phyloP scores from a whole-genome alignment of 2,797 vertebrate genomes.

The Pipistrellus pygmaeus region DNA sequence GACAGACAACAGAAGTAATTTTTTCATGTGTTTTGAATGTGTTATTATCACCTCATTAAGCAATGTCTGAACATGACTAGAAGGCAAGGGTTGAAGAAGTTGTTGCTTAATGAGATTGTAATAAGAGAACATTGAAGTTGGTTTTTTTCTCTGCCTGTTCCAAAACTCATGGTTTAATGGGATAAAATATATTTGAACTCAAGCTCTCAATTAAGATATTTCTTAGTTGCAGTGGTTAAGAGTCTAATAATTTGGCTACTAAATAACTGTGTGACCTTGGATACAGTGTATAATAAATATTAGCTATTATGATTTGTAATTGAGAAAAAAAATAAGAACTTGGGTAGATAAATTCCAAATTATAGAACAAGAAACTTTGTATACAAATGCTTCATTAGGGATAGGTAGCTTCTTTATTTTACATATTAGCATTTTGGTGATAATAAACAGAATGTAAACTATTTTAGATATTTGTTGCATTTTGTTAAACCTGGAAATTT shows the following conservation, averaged over 20 bases:
- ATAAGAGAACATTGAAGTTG: constrained; percentile 7
- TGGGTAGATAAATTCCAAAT: neutral
- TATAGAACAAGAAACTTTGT: neutral
- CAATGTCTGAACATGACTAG: neutral
- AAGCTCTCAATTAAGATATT: constrained; percentile 55
- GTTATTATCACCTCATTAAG: constrained; percentile 57
- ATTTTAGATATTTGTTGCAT: constrained; percentile 18
- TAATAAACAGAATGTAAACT: neutral
- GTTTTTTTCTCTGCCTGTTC: neutral
- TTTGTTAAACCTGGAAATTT: constrained; percentile 53
- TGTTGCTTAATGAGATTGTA: constrained; percentile 50
- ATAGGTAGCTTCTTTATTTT: neutral
- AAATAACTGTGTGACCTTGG: constrained; percentile 34
- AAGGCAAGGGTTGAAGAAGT: neutral
- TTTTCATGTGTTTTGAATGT: constrained; percentile 53
- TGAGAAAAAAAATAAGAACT: neutral
- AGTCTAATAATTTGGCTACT: neutral
- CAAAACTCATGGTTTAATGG: constrained; percentile 19
- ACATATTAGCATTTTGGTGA: neutral
- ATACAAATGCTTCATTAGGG: neutral
- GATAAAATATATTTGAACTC: neutral
- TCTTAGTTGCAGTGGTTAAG: constrained; percentile 15
- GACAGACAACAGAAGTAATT: neutral
- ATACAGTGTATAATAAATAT: neutral
- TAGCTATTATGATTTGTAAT: constrained; percentile 1